Percentiles rank a stretch among this genome's conserved stretches.
Conservation (phyloP, 2,113 vertebrate genomes). For the Dipodomys stephensi region DNA sequence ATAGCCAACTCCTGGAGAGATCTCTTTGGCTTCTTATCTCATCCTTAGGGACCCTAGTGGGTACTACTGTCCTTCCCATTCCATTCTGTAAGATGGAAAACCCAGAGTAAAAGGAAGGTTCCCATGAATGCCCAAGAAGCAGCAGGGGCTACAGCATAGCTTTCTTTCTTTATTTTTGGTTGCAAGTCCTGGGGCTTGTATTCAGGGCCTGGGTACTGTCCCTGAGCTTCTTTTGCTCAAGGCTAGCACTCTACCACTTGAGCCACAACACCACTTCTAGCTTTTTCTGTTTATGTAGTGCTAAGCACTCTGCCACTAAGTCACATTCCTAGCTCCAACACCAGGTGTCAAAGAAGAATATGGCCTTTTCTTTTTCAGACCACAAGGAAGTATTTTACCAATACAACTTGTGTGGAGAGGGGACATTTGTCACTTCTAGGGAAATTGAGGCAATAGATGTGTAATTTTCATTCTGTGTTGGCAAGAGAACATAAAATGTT, state of each 20-base stretch:
- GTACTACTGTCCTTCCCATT: neutral
- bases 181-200: too few relatives aligned
- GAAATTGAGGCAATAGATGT: neutral
- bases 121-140: neutral
- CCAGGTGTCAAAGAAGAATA: neutral
- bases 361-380: conserved; percentile 18
- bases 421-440: neutral
- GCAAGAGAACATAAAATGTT: neutral
- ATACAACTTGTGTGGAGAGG: neutral
- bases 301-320: too few relatives aligned
- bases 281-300: too few relatives aligned
- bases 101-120: neutral
- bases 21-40: neutral
- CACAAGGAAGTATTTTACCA: conserved; percentile 23
- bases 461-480: conserved; percentile 15
- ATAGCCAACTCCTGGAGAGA: neutral
- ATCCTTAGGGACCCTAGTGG: neutral
- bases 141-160: neutral
- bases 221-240: too few relatives aligned
- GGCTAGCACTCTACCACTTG: too few relatives aligned
- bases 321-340: too few relatives aligned
- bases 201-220: too few relatives aligned
- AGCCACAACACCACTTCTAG: too few relatives aligned
- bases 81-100: conserved; percentile 24
- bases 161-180: neutral